Percentiles rank a stretch among this genome's conserved stretches.
Conservation (phyloP, 2,797 vertebrate genomes). For the Poeciliopsis presidionis region DNA sequence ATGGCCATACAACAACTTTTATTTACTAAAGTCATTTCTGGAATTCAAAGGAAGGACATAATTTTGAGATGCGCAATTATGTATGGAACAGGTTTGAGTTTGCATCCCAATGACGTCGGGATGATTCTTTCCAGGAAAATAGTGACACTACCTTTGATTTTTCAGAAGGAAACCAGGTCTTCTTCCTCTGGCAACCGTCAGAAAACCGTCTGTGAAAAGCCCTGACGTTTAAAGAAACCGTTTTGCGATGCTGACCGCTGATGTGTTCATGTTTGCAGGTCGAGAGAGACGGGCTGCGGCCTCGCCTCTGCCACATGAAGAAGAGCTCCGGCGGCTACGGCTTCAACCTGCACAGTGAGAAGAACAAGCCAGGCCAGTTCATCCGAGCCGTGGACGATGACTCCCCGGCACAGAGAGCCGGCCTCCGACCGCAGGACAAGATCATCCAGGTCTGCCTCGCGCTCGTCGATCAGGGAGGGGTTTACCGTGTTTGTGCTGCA, state of each 20-base stretch:
- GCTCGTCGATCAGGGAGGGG: background rate
- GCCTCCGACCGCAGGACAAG: constrained; percentile 87
- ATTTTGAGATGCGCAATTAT: background rate
- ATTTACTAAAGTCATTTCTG: background rate
- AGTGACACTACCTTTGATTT: background rate
- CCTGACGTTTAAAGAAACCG: background rate
- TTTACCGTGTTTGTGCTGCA: background rate
- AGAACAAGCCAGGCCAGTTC: constrained; percentile 88
- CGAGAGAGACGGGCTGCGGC: constrained; percentile 75
- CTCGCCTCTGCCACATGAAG: constrained; percentile 87
- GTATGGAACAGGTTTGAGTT: background rate
- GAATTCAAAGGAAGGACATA: background rate
- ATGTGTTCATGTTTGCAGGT: constrained; percentile 50
- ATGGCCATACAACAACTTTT: background rate
- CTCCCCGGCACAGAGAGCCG: constrained; percentile 84
- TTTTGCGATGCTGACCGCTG: background rate
- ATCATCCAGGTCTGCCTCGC: constrained; percentile 83
- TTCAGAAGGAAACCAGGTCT: background rate
- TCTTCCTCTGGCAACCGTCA: background rate
- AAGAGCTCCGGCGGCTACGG: constrained; percentile 87
- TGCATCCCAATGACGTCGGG: background rate
- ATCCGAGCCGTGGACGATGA: constrained; percentile 88
- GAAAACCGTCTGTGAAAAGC: background rate
- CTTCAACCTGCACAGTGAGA: constrained; percentile 95
- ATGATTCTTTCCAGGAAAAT: background rate